Percentiles rank a stretch among this genome's conserved stretches.
Conservation (phyloP, 2,888 invertebrate genomes). For the Megastigmus dorsalis region DNA sequence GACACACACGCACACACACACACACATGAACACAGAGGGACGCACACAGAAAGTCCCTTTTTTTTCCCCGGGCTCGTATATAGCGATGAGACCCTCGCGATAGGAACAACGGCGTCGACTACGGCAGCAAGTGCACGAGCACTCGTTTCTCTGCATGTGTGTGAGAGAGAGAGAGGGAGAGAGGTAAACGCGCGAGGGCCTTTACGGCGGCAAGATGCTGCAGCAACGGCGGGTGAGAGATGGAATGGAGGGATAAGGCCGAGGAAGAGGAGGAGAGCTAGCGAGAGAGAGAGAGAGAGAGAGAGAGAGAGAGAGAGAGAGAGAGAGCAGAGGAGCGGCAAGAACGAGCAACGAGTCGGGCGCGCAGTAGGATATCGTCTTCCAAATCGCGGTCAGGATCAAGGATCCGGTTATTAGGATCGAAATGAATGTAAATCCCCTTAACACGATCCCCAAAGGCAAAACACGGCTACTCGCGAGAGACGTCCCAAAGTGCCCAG, state of each 20-base stretch:
- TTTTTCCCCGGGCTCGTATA: too few species aligned
- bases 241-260: neutral
- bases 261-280: conserved; percentile 23
- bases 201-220: neutral
- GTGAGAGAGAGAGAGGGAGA: neutral
- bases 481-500: conserved; percentile 26
- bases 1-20: too few species aligned
- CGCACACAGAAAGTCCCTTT: too few species aligned
- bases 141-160: neutral
- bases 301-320: neutral
- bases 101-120: neutral
- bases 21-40: too few species aligned
- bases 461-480: conserved; percentile 73
- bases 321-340: neutral
- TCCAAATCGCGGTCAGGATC: conserved; percentile 70
- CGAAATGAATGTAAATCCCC: conserved; percentile 75
- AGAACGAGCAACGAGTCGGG: too few species aligned
- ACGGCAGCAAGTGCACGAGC: neutral
- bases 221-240: too few species aligned
- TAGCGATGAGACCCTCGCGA: neutral
- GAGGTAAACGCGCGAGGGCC: neutral
- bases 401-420: conserved; percentile 74
- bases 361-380: conserved; percentile 45
- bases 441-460: conserved; percentile 74
- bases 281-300: conserved; percentile 6